A percentile compares a stretch with the other conserved stretches of the same genome.
Evolutionary conservation across 2,797 vertebrate species (phyloP).

Genomic region (Argyrosomus regius): DNA sequence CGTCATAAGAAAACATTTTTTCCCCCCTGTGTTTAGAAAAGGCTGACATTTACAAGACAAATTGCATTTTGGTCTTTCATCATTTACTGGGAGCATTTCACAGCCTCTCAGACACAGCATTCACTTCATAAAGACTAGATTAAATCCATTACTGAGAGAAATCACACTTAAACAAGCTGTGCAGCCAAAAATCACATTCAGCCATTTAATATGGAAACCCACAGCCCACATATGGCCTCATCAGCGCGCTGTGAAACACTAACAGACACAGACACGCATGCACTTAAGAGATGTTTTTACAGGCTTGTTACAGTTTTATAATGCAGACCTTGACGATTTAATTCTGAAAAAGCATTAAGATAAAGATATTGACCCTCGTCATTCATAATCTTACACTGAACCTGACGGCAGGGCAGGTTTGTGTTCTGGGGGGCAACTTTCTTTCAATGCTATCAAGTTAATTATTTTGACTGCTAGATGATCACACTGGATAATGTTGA

Average conservation of each 20-base stretch:
- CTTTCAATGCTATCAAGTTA: too few relatives aligned
- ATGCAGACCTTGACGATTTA: too few relatives aligned
- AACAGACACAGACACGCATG: neutral
- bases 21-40: neutral
- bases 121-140: conserved; percentile 1
- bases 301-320: neutral
- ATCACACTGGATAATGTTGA: too few relatives aligned
- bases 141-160: conserved; percentile 19
- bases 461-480: too few relatives aligned
- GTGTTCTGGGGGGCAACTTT: too few relatives aligned
- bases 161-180: conserved; percentile 6
- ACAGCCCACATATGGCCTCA: conserved; percentile 16
- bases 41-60: neutral
- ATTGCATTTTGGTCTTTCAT: neutral
- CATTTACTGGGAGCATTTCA: neutral
- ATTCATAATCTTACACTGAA: too few relatives aligned
- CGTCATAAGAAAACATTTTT: neutral
- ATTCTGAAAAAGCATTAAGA: too few relatives aligned
- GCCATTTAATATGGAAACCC: conserved; percentile 30
- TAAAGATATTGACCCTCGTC: too few relatives aligned
- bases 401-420: too few relatives aligned
- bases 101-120: neutral
- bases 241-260: neutral
- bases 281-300: neutral
- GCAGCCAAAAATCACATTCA: neutral